Base-by-base conservation (phyloP, 2,113 vertebrate genomes). In the Sprattus sprattus region DNA sequence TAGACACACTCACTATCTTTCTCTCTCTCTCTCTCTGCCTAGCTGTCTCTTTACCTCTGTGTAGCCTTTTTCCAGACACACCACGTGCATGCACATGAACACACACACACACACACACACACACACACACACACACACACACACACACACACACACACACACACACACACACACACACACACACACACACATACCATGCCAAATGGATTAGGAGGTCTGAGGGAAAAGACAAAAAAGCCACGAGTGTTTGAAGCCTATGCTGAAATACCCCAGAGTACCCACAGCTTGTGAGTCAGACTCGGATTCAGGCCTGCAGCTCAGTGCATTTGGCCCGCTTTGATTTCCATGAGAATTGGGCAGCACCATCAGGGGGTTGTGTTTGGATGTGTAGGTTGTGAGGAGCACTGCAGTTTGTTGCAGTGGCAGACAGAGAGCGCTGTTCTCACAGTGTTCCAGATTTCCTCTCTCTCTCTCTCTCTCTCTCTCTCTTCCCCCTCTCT, bases 171-270 rank as follows among this genome's bases (percentile, higher is more conserved):
- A 39, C 71, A 78, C 28, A 78, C 10, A 78, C 28, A 39, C 28
- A 78, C 10, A 78, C 28, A 78, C n/a, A 71, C n/a, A 71, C 9
- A 11, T 3, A 71, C 10, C 28, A 78, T 89, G 86, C 83, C 84
- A 87, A 84, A 83, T 67, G 89, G 89, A 89, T 90, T 91, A 87
- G 81, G 75, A 85, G 57, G 86, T 88, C 84, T 87, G 85, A 84
- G 89, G 83, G 86, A 86, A 82, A 81, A 84, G 75, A 86, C 75
- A 91, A 86, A 82, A 86, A 60, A 78, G 45, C 71, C 71, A 78
- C 32, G 15, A 78, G 15, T 46, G 67, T 86, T 86, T 88, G 86
- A 88, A 86, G 84, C 82, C 78, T 81, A 81, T 57, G 28, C 47
- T 84, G 32, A 88, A 88, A 85, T 71, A 86, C 85, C 67, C 57